Evolutionary conservation across 1,140 invertebrate species (phyloP).

Genomic region (Sweltsa coloradensis): DNA sequence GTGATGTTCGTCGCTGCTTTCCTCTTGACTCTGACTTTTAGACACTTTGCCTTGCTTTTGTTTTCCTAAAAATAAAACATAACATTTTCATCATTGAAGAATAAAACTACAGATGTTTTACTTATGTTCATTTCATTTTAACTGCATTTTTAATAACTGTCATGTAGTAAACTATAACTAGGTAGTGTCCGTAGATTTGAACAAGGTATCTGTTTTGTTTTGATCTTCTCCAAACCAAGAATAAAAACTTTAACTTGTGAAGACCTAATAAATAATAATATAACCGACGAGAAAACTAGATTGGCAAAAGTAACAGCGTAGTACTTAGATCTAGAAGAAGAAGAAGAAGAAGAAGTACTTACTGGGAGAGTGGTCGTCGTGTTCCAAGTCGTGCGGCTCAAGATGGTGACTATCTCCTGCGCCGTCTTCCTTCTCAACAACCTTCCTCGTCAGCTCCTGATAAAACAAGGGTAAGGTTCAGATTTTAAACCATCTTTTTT

Average conservation of each 20-base stretch:
- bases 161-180: too few relatives aligned
- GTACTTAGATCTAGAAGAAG: too few relatives aligned
- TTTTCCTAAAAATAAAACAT: slow-evolving; percentile 23
- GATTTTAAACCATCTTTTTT: too few relatives aligned
- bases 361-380: slow-evolving; percentile 34
- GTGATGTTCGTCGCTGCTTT: slow-evolving; percentile 58
- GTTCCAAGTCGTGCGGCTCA: slow-evolving; percentile 33
- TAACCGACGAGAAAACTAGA: too few relatives aligned
- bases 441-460: slow-evolving; percentile 50
- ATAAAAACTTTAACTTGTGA: too few relatives aligned
- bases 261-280: too few relatives aligned
- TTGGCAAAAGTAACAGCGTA: background rate
- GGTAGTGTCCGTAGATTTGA: too few relatives aligned
- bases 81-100: background rate
- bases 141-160: too few relatives aligned
- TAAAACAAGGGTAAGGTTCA: slow-evolving; percentile 28
- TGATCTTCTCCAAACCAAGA: too few relatives aligned
- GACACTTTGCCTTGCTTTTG: slow-evolving; percentile 22
- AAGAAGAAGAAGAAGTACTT: slow-evolving; percentile 12
- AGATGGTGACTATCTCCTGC: slow-evolving; percentile 18
- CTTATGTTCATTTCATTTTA: too few relatives aligned
- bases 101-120: background rate
- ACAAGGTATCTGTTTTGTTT: too few relatives aligned
- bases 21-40: slow-evolving; percentile 47
- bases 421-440: slow-evolving; percentile 44